Evolutionary conservation across 1,140 invertebrate genomes (phyloP), one percentile per base, ranked within the genome.

Genomic region (Lepidurus packardi): DNA sequence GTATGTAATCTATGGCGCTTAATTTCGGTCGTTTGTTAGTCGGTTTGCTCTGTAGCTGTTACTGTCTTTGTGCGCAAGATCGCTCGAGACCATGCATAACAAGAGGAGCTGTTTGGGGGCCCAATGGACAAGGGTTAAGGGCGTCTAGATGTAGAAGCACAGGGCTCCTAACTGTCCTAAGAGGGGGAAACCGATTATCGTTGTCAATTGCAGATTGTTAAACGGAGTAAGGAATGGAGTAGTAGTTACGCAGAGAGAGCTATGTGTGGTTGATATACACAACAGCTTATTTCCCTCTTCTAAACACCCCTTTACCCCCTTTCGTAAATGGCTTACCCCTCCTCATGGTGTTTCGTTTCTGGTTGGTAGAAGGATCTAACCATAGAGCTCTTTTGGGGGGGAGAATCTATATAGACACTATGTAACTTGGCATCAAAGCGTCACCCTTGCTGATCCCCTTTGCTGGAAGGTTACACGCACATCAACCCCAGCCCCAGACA

Each of bases 131-230:
- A 65, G 53, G 1, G 53, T 21, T 65, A 65, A 65, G 21, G 53
- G 53, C 16, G 53, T 65, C 3, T 65, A 21, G 21, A 21, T 65
- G 21, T 7, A 13, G 8, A 21, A 65, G 16, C 10, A 21, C 13
- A 65, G 16, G 53, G 53, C 21, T 65, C 34, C 34, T 13, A 7
- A 21, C 16, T 65, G 21, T n/a, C 16, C 4, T 13, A 21, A 65
- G 53, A 65, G n/a, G 53, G 53, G 21, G 53, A 65, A 65, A 65
- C 53, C 53, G 53, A 65, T 65, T 65, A 65, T 65, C 53, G 53
- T 65, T 65, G 53, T 65, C 53, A 21, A 65, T 65, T 65, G 53
- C 53, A 65, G 53, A 65, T 21, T 65, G 53, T 65, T 65, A 65
- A 65, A 65, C 0, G 53, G 53, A 65, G 34, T 34, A 65, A 65